phyloP scores from a whole-genome alignment of 1,140 invertebrate genomes.

The Nephila pilipes region DNA sequence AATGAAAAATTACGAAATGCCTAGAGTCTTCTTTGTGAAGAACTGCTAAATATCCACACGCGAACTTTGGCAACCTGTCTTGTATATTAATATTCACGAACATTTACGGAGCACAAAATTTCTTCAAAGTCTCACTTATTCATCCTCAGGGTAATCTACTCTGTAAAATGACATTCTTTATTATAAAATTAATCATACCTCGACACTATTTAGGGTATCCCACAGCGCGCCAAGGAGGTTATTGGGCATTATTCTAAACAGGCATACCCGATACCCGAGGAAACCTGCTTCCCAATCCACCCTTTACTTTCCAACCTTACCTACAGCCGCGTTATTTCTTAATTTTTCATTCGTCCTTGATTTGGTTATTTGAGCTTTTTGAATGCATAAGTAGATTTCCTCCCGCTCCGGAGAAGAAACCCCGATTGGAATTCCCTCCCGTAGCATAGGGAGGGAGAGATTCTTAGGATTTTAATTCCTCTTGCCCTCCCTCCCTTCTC shows the following conservation, averaged over 20 bases:
- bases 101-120: background rate
- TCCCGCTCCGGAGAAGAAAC: constrained; percentile 21
- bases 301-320: background rate
- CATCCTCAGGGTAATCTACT: constrained; percentile 28
- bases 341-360: constrained; percentile 75
- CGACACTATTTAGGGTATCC: background rate
- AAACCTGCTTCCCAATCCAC: background rate
- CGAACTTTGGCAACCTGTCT: background rate
- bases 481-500: background rate
- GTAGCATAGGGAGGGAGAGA: background rate
- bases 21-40: background rate
- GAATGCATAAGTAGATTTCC: constrained; percentile 74
- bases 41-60: background rate
- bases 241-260: constrained; percentile 45
- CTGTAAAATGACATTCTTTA: constrained; percentile 71
- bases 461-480: constrained; percentile 63
- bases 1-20: constrained; percentile 8
- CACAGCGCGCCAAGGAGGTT: background rate
- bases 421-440: constrained; percentile 39
- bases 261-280: constrained; percentile 49
- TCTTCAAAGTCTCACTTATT: constrained; percentile 42
- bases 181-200: constrained; percentile 74
- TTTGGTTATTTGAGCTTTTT: constrained; percentile 75
- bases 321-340: constrained; percentile 47
- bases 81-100: constrained; percentile 49